Conservation (phyloP, 2,888 invertebrate species). For the Lochmaea capreae region DNA sequence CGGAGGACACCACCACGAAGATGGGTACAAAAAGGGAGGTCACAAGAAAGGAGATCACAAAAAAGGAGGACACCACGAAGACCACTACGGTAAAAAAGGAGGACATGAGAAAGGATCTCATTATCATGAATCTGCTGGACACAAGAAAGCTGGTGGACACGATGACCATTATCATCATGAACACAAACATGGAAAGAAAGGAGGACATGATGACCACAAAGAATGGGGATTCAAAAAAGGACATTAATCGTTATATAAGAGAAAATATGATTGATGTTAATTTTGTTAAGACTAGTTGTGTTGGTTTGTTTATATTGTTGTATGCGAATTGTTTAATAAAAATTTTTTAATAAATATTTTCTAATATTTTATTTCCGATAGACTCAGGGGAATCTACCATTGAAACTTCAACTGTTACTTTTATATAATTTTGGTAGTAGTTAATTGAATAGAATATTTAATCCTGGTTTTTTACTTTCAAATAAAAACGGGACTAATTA, state of each 20-base stretch:
- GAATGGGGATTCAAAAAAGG: constrained; percentile 77
- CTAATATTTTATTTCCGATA: not conserved
- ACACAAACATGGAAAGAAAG: constrained; percentile 82
- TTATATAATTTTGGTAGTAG: too few relatives aligned
- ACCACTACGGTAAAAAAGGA: constrained; percentile 84
- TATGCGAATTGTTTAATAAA: constrained; percentile 33
- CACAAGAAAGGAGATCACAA: constrained; percentile 85
- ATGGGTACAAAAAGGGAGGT: constrained; percentile 85
- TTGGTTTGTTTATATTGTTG: constrained; percentile 43
- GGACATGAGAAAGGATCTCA: constrained; percentile 84
- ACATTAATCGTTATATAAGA: constrained; percentile 35
- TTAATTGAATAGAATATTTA: too few relatives aligned
- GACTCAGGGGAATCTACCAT: not conserved
- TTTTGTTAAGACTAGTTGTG: constrained; percentile 40
- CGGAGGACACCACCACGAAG: constrained; percentile 82
- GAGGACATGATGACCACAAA: constrained; percentile 82
- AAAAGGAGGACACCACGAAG: constrained; percentile 80
- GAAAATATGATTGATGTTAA: constrained; percentile 38
- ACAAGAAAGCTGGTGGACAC: constrained; percentile 82
- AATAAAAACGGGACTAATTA: too few relatives aligned
- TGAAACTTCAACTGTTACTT: too few relatives aligned
- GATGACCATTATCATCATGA: constrained; percentile 82
- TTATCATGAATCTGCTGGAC: constrained; percentile 82
- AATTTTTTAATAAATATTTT: not conserved
- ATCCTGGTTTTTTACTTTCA: too few relatives aligned